Percentiles rank a stretch among this genome's conserved stretches.
Conservation (phyloP, 2,797 vertebrate genomes). For the Coracias cyanogaster region DNA sequence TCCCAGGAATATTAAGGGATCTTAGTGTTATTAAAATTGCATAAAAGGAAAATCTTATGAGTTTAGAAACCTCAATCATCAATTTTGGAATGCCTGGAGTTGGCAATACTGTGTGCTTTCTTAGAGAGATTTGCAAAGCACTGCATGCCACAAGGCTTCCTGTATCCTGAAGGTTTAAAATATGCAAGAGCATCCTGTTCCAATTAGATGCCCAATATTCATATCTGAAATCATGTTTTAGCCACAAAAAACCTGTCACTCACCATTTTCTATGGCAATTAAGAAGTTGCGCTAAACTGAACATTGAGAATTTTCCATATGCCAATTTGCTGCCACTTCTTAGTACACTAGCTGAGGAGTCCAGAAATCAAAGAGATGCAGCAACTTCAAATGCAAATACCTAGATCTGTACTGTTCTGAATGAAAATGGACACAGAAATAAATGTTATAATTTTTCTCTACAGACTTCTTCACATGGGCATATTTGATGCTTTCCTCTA, state of each 20-base stretch:
- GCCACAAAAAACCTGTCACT: conserved; percentile 14
- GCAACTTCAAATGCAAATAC: not conserved
- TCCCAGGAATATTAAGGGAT: not conserved
- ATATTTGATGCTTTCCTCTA: conserved; percentile 37
- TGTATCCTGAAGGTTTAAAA: not conserved
- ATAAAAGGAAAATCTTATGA: not conserved
- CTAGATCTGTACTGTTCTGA: not conserved
- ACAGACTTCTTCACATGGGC: not conserved
- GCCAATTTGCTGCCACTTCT: conserved; percentile 36
- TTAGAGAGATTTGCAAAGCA: not conserved
- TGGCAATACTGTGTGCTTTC: not conserved
- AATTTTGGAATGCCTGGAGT: not conserved
- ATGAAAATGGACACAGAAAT: not conserved
- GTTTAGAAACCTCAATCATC: not conserved
- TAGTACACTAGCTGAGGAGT: not conserved
- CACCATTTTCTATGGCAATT: conserved; percentile 29
- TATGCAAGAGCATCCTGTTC: conserved; percentile 4
- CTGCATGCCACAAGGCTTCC: not conserved
- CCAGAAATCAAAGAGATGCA: conserved; percentile 48
- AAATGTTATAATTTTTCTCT: conserved; percentile 1
- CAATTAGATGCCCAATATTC: conserved; percentile 14
- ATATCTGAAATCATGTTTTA: conserved; percentile 19
- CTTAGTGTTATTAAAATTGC: not conserved
- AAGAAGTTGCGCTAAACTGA: conserved; percentile 22
- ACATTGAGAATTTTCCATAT: not conserved